Evolutionary conservation across 2,888 invertebrate genomes (phyloP).

Genomic region (Microctonus aethiopoides): DNA sequence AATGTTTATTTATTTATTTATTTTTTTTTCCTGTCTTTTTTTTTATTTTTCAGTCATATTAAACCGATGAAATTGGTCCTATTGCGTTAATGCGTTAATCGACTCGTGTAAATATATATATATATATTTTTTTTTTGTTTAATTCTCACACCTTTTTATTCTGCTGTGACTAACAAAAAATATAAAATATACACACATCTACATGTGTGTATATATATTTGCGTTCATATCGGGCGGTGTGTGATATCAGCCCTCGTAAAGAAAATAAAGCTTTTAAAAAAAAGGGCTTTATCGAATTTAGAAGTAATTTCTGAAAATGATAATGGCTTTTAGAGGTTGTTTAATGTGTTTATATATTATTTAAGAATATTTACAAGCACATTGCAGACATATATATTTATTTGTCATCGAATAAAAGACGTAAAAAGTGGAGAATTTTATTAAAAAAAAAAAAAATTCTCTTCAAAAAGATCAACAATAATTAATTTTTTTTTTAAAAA

Average conservation of each 20-base stretch:
- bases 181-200: too few species aligned
- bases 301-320: slow-evolving; percentile 28
- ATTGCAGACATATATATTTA: too few species aligned
- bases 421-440: too few species aligned
- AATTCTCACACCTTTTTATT: slow-evolving; percentile 25
- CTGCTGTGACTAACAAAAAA: too few species aligned
- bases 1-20: not conserved
- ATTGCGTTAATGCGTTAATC: not conserved
- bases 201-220: not conserved
- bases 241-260: slow-evolving; percentile 21
- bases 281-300: slow-evolving; percentile 27
- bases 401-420: too few species aligned
- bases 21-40: too few species aligned
- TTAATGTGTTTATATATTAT: slow-evolving; percentile 13
- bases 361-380: slow-evolving; percentile 13
- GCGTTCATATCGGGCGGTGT: not conserved
- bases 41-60: too few species aligned
- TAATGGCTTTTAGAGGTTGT: slow-evolving; percentile 25
- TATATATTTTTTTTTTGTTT: slow-evolving; percentile 15
- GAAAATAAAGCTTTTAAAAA: slow-evolving; percentile 23
- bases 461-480: too few species aligned
- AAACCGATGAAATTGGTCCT: too few species aligned
- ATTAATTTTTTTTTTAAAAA: too few species aligned
- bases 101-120: not conserved
- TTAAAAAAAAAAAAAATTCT: too few species aligned